Conservation (phyloP, 2,888 invertebrate genomes). For the Aromia moschata region DNA sequence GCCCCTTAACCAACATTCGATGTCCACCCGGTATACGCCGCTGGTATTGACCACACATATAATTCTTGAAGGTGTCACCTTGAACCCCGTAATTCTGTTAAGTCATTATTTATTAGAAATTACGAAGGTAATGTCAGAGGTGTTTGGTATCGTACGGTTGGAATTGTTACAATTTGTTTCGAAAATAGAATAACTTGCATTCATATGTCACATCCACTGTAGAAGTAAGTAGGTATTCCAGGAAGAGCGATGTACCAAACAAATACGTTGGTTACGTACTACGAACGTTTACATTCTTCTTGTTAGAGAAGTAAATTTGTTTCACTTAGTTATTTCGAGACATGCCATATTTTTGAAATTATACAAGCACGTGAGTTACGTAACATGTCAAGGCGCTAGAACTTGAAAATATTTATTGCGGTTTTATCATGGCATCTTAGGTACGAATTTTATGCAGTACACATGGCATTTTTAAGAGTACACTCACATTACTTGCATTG, state of each 20-base stretch:
- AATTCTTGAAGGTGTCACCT: constrained; percentile 15
- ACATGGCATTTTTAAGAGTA: too few species aligned
- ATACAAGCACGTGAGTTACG: too few species aligned
- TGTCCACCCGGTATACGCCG: too few species aligned
- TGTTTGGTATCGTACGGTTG: not conserved
- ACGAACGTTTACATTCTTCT: not conserved
- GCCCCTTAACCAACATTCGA: too few species aligned
- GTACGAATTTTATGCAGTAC: too few species aligned
- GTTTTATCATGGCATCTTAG: too few species aligned
- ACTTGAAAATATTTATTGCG: too few species aligned
- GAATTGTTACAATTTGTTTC: not conserved
- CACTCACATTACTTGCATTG: too few species aligned
- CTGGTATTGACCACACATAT: too few species aligned
- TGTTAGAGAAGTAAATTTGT: not conserved
- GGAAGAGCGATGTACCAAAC: not conserved
- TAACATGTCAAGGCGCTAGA: too few species aligned
- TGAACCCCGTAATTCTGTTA: constrained; percentile 13
- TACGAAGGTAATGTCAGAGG: not conserved
- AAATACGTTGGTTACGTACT: not conserved
- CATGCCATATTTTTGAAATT: not conserved
- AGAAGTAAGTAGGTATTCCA: not conserved
- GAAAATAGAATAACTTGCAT: not conserved
- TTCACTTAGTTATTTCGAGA: not conserved
- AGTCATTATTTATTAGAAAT: constrained; percentile 12
- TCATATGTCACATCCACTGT: not conserved